These are phyloP conservation scores for Gymnothorax reevesii DNA, from an alignment of 2,797 vertebrate genomes.

Conservation along the genomic window DNA sequence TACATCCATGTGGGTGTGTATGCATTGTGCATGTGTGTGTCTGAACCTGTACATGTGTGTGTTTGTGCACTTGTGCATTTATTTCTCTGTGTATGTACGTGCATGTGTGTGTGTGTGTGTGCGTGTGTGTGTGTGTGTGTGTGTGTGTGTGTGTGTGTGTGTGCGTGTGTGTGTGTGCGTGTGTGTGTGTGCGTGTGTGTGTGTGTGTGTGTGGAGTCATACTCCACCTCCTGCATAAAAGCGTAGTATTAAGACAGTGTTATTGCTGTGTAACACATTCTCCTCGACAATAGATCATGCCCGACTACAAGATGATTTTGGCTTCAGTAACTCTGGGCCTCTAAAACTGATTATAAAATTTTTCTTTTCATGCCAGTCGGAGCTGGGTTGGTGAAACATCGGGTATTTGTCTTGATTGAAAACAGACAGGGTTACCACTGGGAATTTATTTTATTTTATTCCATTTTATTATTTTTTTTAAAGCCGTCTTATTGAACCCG, in stretches of 20 bases:
- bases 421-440: constrained; percentile 57
- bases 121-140: no score
- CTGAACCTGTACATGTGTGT: no score
- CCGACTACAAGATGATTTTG: constrained; percentile 72
- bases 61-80: no score
- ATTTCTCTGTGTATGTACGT: no score
- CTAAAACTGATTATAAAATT: constrained; percentile 78
- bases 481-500: not conserved
- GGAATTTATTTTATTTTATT: constrained; percentile 11
- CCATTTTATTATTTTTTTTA: constrained; percentile 2
- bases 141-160: no score
- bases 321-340: constrained; percentile 65
- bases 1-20: no score
- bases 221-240: constrained; percentile 46
- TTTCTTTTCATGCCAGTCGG: constrained; percentile 75
- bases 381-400: constrained; percentile 61
- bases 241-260: constrained; percentile 46
- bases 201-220: constrained; percentile 56
- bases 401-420: constrained; percentile 53
- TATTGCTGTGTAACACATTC: constrained; percentile 45
- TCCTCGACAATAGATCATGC: constrained; percentile 51
- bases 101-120: no score
- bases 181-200: not conserved
- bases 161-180: no score
- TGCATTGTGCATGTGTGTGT: no score